These are phyloP conservation scores for Acleris emargana DNA, from an alignment of 2,888 invertebrate species.

Conservation along the genomic window DNA sequence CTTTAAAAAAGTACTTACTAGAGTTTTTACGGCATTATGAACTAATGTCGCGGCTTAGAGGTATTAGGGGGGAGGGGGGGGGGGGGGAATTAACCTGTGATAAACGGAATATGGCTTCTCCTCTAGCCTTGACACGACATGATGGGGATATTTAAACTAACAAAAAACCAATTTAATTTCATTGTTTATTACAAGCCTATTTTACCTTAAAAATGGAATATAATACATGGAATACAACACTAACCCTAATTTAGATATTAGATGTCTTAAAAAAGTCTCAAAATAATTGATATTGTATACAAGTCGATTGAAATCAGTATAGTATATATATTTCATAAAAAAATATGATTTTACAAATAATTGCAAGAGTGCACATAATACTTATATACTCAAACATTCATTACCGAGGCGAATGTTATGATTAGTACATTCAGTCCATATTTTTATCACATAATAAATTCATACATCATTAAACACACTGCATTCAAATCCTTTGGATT, in stretches of 20 bases:
- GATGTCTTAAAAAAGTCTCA: conserved; percentile 55
- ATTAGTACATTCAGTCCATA: conserved; percentile 67
- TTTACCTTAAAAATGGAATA: conserved; percentile 74
- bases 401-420: conserved; percentile 39
- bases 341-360: conserved; percentile 56
- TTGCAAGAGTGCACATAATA: conserved; percentile 57
- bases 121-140: neutral
- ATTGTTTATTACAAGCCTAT: conserved; percentile 73
- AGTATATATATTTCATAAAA: conserved; percentile 59
- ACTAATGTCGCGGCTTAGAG: conserved; percentile 11
- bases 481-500: conserved; percentile 65
- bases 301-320: conserved; percentile 58
- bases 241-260: conserved; percentile 63
- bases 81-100: neutral
- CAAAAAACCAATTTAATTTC: conserved; percentile 55
- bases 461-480: conserved; percentile 50
- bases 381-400: conserved; percentile 19
- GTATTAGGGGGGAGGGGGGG: conserved; percentile 3
- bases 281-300: conserved; percentile 68
- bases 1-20: conserved; percentile 25
- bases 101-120: conserved; percentile 9
- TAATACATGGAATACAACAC: conserved; percentile 63
- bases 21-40: conserved; percentile 5
- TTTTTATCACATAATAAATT: conserved; percentile 71
- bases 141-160: conserved; percentile 47